phyloP scores from a whole-genome alignment of 2,797 vertebrate genomes.

The Agapornis canus region DNA sequence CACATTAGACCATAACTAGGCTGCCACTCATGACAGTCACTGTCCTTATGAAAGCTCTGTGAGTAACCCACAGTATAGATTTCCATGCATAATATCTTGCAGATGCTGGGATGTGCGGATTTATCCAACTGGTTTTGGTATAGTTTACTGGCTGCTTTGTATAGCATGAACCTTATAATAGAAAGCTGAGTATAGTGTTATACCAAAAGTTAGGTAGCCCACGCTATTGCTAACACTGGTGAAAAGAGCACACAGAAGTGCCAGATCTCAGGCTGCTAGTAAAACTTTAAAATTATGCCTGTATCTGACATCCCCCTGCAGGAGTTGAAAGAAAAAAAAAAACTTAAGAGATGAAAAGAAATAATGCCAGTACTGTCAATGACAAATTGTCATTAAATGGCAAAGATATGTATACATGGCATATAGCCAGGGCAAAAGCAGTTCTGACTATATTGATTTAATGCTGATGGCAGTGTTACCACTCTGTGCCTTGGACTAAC shows the following conservation, averaged over 20 bases:
- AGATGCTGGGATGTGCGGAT: neutral
- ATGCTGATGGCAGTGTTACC: neutral
- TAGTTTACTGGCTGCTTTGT: neutral
- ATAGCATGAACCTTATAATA: neutral
- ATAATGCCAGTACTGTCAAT: neutral
- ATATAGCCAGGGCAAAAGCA: neutral
- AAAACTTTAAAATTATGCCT: neutral
- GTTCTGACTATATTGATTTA: neutral
- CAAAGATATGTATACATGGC: neutral
- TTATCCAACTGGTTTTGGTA: neutral
- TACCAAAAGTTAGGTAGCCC: neutral
- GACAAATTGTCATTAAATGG: neutral
- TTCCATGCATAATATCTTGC: neutral
- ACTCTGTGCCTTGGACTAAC: neutral
- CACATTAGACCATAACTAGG: neutral
- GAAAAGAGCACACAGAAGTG: neutral
- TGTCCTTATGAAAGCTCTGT: neutral
- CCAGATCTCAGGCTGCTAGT: neutral
- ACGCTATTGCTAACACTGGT: neutral
- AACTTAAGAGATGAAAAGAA: neutral
- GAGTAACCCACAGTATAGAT: neutral
- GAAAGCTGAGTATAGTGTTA: neutral
- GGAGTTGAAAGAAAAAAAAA: neutral
- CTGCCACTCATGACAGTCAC: neutral
- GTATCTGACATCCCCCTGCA: neutral